Percentiles rank a stretch among this genome's conserved stretches.
These are phyloP conservation scores for Sympetrum striolatum DNA, from an alignment of 2,888 invertebrate genomes.

Conservation along the genomic window DNA sequence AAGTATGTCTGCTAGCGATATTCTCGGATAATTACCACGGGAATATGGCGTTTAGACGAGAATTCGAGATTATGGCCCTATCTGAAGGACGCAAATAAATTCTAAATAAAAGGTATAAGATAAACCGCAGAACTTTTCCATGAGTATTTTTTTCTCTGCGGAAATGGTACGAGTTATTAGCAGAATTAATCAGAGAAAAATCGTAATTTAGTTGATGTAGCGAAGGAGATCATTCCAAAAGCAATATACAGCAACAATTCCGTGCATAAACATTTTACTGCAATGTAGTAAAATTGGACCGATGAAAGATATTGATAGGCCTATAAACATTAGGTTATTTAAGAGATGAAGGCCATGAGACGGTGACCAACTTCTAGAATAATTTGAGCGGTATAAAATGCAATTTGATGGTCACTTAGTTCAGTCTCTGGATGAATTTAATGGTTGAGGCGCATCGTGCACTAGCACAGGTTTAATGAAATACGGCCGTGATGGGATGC, in stretches of 20 bases:
- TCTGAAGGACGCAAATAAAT: neutral
- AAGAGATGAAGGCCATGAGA: neutral
- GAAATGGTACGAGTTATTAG: neutral
- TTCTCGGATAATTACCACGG: neutral
- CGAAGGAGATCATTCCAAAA: neutral
- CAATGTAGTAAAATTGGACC: neutral
- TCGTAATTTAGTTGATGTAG: neutral
- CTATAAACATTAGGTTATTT: neutral
- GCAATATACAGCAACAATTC: neutral
- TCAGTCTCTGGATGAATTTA: too few species aligned
- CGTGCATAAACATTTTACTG: neutral
- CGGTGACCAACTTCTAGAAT: neutral
- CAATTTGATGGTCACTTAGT: too few species aligned
- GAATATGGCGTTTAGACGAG: neutral
- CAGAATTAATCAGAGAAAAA: neutral
- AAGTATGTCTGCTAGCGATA: neutral
- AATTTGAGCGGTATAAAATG: too few species aligned
- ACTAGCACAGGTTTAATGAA: too few species aligned
- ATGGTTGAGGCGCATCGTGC: too few species aligned
- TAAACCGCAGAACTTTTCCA: neutral
- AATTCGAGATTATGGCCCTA: neutral
- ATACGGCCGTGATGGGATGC: too few species aligned
- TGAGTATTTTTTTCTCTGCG: neutral
- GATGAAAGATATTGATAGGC: neutral
- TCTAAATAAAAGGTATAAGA: neutral